Percentiles rank a stretch among this genome's conserved stretches.
phyloP scores from a whole-genome alignment of 2,113 vertebrate species.

The Phylloscopus trochiloides region DNA sequence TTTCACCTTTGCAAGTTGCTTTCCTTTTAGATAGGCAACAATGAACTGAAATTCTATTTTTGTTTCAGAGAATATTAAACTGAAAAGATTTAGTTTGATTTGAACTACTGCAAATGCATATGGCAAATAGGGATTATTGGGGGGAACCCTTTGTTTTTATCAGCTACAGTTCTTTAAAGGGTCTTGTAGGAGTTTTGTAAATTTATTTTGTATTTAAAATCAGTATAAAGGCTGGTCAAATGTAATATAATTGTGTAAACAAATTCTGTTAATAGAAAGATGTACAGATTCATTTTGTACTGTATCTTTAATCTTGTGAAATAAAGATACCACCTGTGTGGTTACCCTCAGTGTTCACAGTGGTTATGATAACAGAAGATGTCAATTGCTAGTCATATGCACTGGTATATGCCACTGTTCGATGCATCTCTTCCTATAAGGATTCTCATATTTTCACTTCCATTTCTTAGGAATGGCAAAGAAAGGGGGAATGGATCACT shows the following conservation, averaged over 20 bases:
- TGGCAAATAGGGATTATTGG: constrained; percentile 29
- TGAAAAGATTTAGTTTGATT: constrained; percentile 52
- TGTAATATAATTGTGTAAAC: constrained; percentile 85
- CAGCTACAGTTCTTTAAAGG: constrained; percentile 66
- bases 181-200: constrained; percentile 75
- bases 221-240: constrained; percentile 77
- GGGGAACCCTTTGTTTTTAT: constrained; percentile 55
- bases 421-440: not conserved
- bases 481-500: not conserved
- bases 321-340: constrained; percentile 78
- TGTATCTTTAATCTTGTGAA: constrained; percentile 83
- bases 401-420: not conserved
- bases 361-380: not conserved
- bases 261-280: constrained; percentile 83
- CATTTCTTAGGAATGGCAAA: not conserved
- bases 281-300: constrained; percentile 85
- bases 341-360: constrained; percentile 61
- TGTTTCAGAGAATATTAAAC: constrained; percentile 50
- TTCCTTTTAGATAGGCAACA: constrained; percentile 48
- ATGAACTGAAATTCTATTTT: constrained; percentile 60
- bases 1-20: constrained; percentile 39
- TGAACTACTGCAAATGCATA: constrained; percentile 66
- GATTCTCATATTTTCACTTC: not conserved
- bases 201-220: constrained; percentile 83
- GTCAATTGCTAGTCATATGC: not conserved